A percentile compares a stretch with the other conserved stretches of the same genome.
These are phyloP conservation scores for Lithophane socia DNA, from an alignment of 2,888 invertebrate species.

Conservation along the genomic window DNA sequence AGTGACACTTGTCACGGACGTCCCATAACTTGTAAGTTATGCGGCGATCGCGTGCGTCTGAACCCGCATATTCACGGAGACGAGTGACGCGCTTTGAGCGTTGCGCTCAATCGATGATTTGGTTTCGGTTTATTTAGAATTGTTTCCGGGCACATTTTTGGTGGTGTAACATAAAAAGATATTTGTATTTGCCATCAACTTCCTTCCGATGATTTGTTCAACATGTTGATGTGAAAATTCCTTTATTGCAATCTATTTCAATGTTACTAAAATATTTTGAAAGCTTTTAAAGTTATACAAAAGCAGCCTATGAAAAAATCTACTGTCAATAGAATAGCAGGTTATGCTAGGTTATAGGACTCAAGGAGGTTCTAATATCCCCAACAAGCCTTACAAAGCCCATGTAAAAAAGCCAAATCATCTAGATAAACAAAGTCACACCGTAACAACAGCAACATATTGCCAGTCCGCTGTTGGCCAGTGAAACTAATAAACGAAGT, in stretches of 20 bases:
- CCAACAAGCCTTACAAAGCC: neutral
- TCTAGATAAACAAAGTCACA: conserved; percentile 18
- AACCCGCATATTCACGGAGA: conserved; percentile 21
- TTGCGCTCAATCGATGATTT: neutral
- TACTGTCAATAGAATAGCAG: neutral
- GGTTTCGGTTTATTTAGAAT: neutral
- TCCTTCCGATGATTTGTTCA: neutral
- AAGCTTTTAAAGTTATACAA: neutral
- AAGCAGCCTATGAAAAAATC: neutral
- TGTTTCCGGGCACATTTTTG: neutral
- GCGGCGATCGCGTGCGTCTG: conserved; percentile 72
- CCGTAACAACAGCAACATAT: conserved; percentile 43
- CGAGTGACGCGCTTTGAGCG: conserved; percentile 2
- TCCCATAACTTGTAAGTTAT: conserved; percentile 82
- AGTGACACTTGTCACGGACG: conserved; percentile 79
- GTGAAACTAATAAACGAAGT: conserved; percentile 66
- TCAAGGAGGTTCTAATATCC: neutral
- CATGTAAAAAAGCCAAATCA: neutral
- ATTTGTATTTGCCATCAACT: neutral
- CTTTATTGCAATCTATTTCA: neutral
- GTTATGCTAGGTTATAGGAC: neutral
- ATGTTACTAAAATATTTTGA: neutral
- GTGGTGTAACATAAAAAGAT: neutral
- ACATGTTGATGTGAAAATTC: too few species aligned
- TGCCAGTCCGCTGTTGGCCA: conserved; percentile 42